phyloP scores from a whole-genome alignment of 2,888 invertebrate genomes.

The Melinopterus prodromus region DNA sequence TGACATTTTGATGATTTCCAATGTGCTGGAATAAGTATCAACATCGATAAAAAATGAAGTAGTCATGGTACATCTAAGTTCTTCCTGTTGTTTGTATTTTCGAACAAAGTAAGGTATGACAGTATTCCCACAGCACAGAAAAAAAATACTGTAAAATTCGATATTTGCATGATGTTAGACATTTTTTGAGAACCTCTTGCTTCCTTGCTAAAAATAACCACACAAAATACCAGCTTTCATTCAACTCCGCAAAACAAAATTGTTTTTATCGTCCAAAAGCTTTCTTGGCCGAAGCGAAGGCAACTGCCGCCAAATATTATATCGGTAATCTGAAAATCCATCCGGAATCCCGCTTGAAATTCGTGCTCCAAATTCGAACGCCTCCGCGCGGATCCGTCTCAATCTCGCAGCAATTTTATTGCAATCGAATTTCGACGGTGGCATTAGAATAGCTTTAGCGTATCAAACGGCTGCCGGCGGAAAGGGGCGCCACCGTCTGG shows the following conservation, averaged over 20 bases:
- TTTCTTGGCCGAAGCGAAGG: neutral
- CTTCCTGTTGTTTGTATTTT: no score
- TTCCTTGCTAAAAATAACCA: neutral
- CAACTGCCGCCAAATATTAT: neutral
- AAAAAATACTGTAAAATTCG: no score
- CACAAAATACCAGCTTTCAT: neutral
- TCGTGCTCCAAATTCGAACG: neutral
- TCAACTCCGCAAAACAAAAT: neutral
- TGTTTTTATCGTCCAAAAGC: neutral
- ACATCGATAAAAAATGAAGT: no score
- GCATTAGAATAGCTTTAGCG: slow-evolving; percentile 23
- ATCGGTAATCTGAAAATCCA: slow-evolving; percentile 4
- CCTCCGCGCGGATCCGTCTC: slow-evolving; percentile 20
- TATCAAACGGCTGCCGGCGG: neutral
- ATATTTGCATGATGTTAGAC: neutral
- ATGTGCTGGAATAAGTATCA: no score
- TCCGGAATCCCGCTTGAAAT: neutral
- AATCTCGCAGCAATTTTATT: slow-evolving; percentile 20
- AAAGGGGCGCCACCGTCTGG: slow-evolving; percentile 7
- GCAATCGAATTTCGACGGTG: slow-evolving; percentile 23
- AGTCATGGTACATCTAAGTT: no score
- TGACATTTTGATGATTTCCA: no score
- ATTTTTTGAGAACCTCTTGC: neutral
- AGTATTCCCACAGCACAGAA: no score
- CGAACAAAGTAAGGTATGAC: no score